Evolutionary conservation across 2,113 vertebrate species (phyloP), one percentile per base, ranked within the genome.

Genomic region (Chloropsis hardwickii): DNA sequence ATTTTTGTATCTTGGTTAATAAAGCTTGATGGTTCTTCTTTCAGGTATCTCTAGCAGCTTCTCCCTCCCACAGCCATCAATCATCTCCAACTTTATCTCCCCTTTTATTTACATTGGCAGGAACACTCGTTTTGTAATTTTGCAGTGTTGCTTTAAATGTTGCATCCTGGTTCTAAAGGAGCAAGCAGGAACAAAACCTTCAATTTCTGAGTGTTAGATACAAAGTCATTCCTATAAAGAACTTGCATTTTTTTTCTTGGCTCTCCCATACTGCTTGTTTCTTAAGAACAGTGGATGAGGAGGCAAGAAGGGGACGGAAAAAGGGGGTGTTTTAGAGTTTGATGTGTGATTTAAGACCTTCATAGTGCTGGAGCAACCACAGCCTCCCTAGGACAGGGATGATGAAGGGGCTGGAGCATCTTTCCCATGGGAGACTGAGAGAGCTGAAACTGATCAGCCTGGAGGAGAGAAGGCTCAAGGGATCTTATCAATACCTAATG

Each of bases 191-290:
- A 33, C 0, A 0, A 50, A 88, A 9, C 24, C 11, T 54, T 69
- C 16, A 0, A 8, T 39, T 90, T 61, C 48, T 53, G 56, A 50
- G 56, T 0, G 0, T 14, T 31, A 14, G 9, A 7, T 67, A 22
- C 0, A 0, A 71, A 58, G 11, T 6, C 67, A 3, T 50, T 78
- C 16, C 14, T 27, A 4, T 23, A 5, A 50, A 74, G 33, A 56
- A 17, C 28, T 40, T 20, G 9, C 5, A 8, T 11, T 65, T 51
- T 73, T 67, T 60, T 27, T 4, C 45, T 62, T 61, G 31, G 1
- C 9, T 47, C 11, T 86, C 2, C 0, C 6, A 4, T 58, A 23
- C 29, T 16, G 2, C 8, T 48, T 37, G 9, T 82, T 80, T 65
- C 25, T 66, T 50, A 16, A 10, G 37, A 73, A 48, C 24, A 21